phyloP scores from a whole-genome alignment of 2,113 vertebrate genomes.

The Xenus cinereus region DNA sequence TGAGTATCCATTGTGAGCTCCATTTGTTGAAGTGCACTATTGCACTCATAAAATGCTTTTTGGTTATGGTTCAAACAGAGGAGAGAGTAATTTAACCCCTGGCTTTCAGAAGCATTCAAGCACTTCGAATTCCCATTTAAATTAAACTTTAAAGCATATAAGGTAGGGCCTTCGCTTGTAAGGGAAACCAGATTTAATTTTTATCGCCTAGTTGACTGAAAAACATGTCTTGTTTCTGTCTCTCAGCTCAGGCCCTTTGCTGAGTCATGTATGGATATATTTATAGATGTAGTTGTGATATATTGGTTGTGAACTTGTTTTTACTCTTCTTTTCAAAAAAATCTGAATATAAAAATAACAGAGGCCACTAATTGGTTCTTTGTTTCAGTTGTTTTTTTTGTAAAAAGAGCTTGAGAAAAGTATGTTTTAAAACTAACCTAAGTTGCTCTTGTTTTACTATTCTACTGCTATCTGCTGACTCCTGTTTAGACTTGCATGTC shows the following conservation, averaged over 20 bases:
- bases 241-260: not conserved
- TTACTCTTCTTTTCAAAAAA: not conserved
- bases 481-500: not conserved
- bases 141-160: not conserved
- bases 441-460: not conserved
- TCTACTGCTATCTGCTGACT: not conserved
- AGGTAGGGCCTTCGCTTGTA: not conserved
- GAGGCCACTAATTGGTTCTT: not conserved
- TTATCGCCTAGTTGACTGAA: not conserved
- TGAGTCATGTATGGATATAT: not conserved
- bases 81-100: not conserved
- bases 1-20: not conserved
- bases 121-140: not conserved
- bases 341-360: not conserved
- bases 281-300: not conserved
- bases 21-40: slow-evolving; percentile 16
- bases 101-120: not conserved
- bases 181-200: not conserved
- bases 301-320: not conserved
- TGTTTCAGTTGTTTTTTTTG: not conserved
- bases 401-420: accelerated
- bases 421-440: not conserved
- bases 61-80: not conserved
- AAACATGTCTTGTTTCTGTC: not conserved
- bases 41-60: slow-evolving; percentile 15